Evolutionary conservation across 2,888 invertebrate species (phyloP), one percentile per base, ranked within the genome.

Genomic region (Theretra japonica): DNA sequence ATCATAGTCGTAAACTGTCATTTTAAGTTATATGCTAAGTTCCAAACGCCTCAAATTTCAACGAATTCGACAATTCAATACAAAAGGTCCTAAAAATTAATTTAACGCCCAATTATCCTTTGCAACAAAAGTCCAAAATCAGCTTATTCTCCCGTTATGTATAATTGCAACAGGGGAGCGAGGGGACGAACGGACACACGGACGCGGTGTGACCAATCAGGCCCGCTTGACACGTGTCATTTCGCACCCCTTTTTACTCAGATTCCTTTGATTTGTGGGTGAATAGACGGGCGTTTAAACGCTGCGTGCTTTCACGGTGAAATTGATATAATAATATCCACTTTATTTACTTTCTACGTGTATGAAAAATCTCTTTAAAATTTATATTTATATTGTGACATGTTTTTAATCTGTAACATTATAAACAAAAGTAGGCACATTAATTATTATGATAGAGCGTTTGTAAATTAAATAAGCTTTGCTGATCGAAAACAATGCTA

Each of bases 241-340:
- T 88, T 89, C 84, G 89, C 90, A 92, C 93, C 93, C 93, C 91
- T 91, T 91, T 85, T 85, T 84, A 85, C 85, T 86, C 86, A 88
- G 88, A 89, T 91, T 90, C 88, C 88, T 81, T 88, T 89, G 89
- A 90, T 89, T 90, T 86, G 30, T 70, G 73, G 28, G 25, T 17
- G 0, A 50, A 70, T 76, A 87, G 77, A 88, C 91, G 78, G 65
- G 85, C 88, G 83, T 72, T 74, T 79, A 28, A 15, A 65, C 65
- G 65, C 65, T 23, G 48, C 48, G 19, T 48, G 8, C 48, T 60
- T 15, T 30, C 1, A n/a, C 15, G 58, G 2, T 28, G 15, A 28
- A 1, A 15, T 25, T 57, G 15, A 25, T 4, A 23, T 25, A 25
- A 25, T 19, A 28, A 25, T 25, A 25, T 19, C 15, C 8, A 15